Base-by-base conservation (phyloP, 2,113 vertebrate species). In the Cepphus grylle region DNA sequence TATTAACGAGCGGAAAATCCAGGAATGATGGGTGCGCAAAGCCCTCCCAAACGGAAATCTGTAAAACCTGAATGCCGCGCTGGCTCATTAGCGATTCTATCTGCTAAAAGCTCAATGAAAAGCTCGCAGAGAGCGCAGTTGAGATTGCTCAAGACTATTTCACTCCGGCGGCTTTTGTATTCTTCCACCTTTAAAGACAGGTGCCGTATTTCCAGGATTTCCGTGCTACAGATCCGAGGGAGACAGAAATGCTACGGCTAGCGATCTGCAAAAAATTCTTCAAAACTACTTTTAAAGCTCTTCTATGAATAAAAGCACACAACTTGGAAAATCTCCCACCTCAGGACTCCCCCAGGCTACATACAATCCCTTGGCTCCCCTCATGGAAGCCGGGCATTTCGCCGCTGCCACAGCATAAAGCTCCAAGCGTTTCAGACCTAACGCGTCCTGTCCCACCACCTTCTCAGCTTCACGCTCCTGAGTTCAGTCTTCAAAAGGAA, bases 301-400 rank as follows among this genome's bases (percentile, higher is more conserved):
- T 83, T 42, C 63, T 12, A 25, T 27, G 23, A 77, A 61, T 70
- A 83, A 88, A 93, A 88, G 26, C 52, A 63, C 53, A 71, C n/a
- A 56, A 52, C 53, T 80, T 69, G 27, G 23, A 65, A 69, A 38
- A 43, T 53, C 38, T 81, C 58, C 56, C 56, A 55, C 45, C 69
- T 50, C 58, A 27, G 62, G 80, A 59, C 34, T 74, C 50, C 80
- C 61, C 34, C 18, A 42, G 55, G 72, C 47, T 45, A 20, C 27
- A 21, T 2, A 34, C 8, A 70, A 40, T 30, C 36, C 29, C 56
- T 84, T 8, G 0, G 0, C 43, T 63, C 79, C 38, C 84, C 67
- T 13, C 38, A 9, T 1, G 34, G 59, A 63, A 70, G 36, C 34
- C 8, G 34, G 42, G 34, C 2, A 0, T 63, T 55, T 52, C 0